phyloP scores from a whole-genome alignment of 1,140 invertebrate genomes.

The Caenorhabditis elegans region DNA sequence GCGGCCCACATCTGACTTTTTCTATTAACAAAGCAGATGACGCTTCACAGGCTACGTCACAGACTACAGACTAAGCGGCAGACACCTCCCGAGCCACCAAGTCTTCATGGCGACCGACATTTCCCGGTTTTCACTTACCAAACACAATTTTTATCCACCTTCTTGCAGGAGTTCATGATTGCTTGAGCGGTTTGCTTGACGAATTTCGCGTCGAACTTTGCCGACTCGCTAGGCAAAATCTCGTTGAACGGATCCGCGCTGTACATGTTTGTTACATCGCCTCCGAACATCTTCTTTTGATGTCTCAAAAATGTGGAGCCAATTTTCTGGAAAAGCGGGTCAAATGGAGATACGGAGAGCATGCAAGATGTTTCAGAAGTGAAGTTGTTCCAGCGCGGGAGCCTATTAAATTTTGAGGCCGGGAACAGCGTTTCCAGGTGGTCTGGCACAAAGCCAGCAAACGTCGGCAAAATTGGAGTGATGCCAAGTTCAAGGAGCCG shows the following conservation, averaged over 20 bases:
- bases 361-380: slow-evolving; percentile 16
- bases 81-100: too few species aligned
- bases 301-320: neutral
- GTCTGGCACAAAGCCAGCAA: slow-evolving; percentile 42
- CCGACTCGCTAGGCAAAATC: neutral
- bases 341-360: slow-evolving; percentile 29
- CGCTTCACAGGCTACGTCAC: too few species aligned
- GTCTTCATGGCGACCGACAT: too few species aligned
- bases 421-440: slow-evolving; percentile 21
- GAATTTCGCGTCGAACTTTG: slow-evolving; percentile 1
- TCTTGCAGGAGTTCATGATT: neutral
- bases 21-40: too few species aligned
- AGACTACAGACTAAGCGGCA: too few species aligned
- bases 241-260: slow-evolving; percentile 44
- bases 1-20: too few species aligned
- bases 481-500: slow-evolving; percentile 35
- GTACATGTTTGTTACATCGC: slow-evolving; percentile 16
- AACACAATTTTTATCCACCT: slow-evolving; percentile 25
- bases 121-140: too few species aligned
- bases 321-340: slow-evolving; percentile 30
- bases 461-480: slow-evolving; percentile 40
- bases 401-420: slow-evolving; percentile 1
- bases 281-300: neutral
- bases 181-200: slow-evolving; percentile 12
- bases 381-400: slow-evolving; percentile 40